Conservation (phyloP, 2,888 invertebrate genomes). For the Dinocampus coccinellae region DNA sequence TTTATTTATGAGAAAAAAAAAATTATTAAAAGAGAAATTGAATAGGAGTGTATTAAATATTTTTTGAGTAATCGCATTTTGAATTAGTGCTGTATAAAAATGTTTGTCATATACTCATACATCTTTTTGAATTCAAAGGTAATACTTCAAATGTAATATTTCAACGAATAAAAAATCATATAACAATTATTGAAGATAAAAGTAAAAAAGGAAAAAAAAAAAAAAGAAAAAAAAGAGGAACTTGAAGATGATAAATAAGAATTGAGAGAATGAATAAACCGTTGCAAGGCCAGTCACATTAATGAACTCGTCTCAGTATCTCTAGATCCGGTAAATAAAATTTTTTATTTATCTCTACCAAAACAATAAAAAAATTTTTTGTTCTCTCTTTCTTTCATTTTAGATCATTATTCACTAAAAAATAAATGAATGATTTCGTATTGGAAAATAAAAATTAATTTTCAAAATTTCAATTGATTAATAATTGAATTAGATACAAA, state of each 20-base stretch:
- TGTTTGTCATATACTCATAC: not conserved
- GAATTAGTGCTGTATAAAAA: slow-evolving; percentile 19
- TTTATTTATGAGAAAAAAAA: not conserved
- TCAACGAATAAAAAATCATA: not conserved
- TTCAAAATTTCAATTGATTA: not conserved
- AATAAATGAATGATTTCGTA: too few relatives aligned
- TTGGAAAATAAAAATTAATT: not conserved
- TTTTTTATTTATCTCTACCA: too few relatives aligned
- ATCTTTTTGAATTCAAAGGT: not conserved
- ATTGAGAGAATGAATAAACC: not conserved
- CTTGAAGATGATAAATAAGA: not conserved
- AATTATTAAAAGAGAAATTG: not conserved
- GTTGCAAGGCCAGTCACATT: slow-evolving; percentile 28
- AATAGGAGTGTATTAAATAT: not conserved
- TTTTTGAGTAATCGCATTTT: not conserved
- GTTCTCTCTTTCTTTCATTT: too few relatives aligned
- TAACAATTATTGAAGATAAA: not conserved
- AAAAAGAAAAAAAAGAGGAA: not conserved
- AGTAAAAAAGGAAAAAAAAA: not conserved
- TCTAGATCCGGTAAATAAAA: slow-evolving; percentile 20
- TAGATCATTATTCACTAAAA: too few relatives aligned
- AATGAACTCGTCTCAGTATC: slow-evolving; percentile 18
- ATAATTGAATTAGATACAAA: not conserved
- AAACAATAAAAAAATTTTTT: too few relatives aligned
- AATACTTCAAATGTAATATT: not conserved